Base-by-base conservation (phyloP, 2,888 invertebrate genomes). In the Xestia sexstrigata region DNA sequence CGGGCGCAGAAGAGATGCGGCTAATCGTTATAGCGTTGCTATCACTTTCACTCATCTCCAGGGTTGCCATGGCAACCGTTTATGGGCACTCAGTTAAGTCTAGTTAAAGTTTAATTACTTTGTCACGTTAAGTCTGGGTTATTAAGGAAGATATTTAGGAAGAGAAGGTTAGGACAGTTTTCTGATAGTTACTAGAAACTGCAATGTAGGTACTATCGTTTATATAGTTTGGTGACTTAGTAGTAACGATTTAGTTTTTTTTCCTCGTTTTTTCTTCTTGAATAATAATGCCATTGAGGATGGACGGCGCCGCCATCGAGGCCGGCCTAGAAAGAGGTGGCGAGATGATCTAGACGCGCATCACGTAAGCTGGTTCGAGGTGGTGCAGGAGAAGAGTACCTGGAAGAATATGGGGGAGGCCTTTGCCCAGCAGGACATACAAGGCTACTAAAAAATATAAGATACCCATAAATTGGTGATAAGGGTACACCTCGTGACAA, bases 1-100 rank as follows among this genome's bases (percentile, higher is more conserved):
- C 86, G 66, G 82, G 81, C 84, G 86, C 87, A 82, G 74, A 78
- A 81, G 83, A 87, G 89, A 90, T 88, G 88, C 88, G 72, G 88
- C 91, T 92, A 91, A 93, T 93, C 90, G 87, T 87, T 88, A 81
- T 81, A 88, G 74, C 76, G 88, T 80, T 82, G 78, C 87, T 87
- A 90, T 92, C 92, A 93, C 93, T 92, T 93, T 92, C 91, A 91
- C 91, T 91, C 75, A 83, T 79, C 81, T 80, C 47, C 83, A 89
- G 90, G 88, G 90, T 82, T 90, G 84, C 78, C 86, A 79, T 68
- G 45, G 67, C 2, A 35, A 78, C 49, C 13, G 30, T 3, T 60
- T 52, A n/a, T 23, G 35, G 17, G 26, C 58, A 13, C n/a, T n/a
- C n/a, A n/a, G n/a, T n/a, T n/a, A n/a, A n/a, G 13, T 42, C 47